Percentiles rank a stretch among this genome's conserved stretches.
phyloP scores from a whole-genome alignment of 35 echinoderm and acorn worm genomes.

The Apostichopus japonicus region DNA sequence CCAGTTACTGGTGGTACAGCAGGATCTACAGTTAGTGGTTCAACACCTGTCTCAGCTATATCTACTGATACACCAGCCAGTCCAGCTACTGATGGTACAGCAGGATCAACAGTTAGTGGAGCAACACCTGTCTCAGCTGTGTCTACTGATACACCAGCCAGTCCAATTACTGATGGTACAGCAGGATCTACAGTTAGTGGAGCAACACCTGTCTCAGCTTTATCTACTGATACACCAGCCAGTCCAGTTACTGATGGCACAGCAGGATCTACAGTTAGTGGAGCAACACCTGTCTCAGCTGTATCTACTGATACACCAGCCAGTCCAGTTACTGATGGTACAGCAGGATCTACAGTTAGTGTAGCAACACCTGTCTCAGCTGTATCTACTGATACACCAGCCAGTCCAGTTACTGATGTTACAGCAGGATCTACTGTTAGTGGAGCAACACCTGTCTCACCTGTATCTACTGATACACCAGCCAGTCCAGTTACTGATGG shows the following conservation, averaged over 20 bases:
- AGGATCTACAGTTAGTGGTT: constrained; percentile 20
- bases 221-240: too few relatives aligned
- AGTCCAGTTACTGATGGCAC: too few relatives aligned
- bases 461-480: too few relatives aligned
- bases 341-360: constrained; percentile 37
- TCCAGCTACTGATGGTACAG: not conserved
- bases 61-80: too few relatives aligned
- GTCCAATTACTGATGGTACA: not conserved
- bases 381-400: not conserved
- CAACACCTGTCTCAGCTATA: not conserved
- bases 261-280: not conserved
- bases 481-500: too few relatives aligned
- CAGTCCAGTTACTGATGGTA: not conserved
- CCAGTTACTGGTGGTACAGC: not conserved
- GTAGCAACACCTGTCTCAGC: not conserved
- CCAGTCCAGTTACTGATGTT: not conserved
- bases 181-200: constrained; percentile 42
- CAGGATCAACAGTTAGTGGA: constrained; percentile 4
- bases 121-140: too few relatives aligned
- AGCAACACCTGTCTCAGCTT: not conserved
- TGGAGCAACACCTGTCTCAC: not conserved
- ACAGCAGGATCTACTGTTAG: constrained; percentile 38
- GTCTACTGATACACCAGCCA: too few relatives aligned
- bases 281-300: not conserved
- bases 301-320: not conserved